Percentiles rank a stretch among this genome's conserved stretches.
phyloP scores from a whole-genome alignment of 2,113 vertebrate genomes.

The Gracilinanus agilis region DNA sequence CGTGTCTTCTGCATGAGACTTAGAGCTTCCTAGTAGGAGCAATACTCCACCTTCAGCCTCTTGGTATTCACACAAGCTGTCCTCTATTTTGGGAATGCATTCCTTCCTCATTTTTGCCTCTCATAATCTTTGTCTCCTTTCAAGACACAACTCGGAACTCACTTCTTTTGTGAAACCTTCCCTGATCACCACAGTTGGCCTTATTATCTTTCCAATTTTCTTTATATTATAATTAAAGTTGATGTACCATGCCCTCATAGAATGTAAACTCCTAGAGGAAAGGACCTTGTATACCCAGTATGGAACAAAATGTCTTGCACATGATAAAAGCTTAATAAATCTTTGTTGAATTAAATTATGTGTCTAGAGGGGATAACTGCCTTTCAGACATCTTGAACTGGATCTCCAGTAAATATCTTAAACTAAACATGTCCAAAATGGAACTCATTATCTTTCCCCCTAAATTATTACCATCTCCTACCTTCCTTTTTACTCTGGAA shows the following conservation, averaged over 20 bases:
- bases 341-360: not conserved
- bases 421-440: not conserved
- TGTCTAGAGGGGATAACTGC: not conserved
- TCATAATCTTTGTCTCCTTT: not conserved
- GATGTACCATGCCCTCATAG: not conserved
- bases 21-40: not conserved
- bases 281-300: not conserved
- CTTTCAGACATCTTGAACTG: not conserved
- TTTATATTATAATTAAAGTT: not conserved
- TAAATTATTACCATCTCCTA: not conserved
- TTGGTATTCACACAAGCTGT: not conserved
- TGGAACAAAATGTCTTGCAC: not conserved
- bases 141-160: not conserved
- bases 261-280: not conserved
- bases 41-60: not conserved
- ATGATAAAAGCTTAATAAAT: not conserved
- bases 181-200: not conserved
- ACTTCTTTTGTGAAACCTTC: not conserved
- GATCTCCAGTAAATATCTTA: not conserved
- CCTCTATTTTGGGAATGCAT: not conserved
- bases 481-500: not conserved
- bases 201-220: not conserved
- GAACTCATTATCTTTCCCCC: not conserved
- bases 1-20: not conserved
- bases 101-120: too few species aligned